These are phyloP conservation scores for Nineta flava DNA, from an alignment of 2,888 invertebrate species.

Conservation along the genomic window DNA sequence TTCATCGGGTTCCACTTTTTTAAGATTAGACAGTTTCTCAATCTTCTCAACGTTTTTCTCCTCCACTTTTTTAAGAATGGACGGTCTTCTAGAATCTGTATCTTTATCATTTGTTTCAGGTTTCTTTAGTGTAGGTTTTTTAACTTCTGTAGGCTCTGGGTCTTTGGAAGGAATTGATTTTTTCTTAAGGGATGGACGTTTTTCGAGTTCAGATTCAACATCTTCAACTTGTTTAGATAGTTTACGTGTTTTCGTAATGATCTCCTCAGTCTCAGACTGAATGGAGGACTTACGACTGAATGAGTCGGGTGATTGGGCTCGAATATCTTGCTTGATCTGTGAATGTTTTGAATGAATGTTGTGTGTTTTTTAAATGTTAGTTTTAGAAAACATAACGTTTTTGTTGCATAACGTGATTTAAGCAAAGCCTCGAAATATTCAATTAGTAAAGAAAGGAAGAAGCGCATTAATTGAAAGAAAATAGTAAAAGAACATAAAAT, in stretches of 20 bases:
- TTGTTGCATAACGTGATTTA: too few species aligned
- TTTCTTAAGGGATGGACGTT: constrained; percentile 7
- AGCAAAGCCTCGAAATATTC: too few species aligned
- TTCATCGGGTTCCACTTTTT: too few species aligned
- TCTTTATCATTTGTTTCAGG: constrained; percentile 9
- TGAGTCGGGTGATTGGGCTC: constrained; percentile 4
- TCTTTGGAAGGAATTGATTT: constrained; percentile 21
- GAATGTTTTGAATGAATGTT: constrained; percentile 1
- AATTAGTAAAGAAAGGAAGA: too few species aligned
- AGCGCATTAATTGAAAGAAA: too few species aligned
- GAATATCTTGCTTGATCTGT: constrained; percentile 21
- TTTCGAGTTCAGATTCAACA: constrained; percentile 12
- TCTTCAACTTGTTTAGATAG: constrained; percentile 16
- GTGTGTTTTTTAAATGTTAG: background rate
- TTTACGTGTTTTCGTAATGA: constrained; percentile 11
- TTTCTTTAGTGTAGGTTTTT: constrained; percentile 13
- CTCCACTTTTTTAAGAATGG: too few species aligned
- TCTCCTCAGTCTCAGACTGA: background rate
- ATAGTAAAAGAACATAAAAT: too few species aligned
- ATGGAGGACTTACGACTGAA: constrained; percentile 2
- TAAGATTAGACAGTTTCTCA: too few species aligned
- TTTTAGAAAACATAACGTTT: background rate
- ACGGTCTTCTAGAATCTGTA: background rate
- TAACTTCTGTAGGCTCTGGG: constrained; percentile 16
- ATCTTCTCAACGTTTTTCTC: too few species aligned